Conservation (phyloP, 1,140 invertebrate genomes). For the Orchestia grillus region DNA sequence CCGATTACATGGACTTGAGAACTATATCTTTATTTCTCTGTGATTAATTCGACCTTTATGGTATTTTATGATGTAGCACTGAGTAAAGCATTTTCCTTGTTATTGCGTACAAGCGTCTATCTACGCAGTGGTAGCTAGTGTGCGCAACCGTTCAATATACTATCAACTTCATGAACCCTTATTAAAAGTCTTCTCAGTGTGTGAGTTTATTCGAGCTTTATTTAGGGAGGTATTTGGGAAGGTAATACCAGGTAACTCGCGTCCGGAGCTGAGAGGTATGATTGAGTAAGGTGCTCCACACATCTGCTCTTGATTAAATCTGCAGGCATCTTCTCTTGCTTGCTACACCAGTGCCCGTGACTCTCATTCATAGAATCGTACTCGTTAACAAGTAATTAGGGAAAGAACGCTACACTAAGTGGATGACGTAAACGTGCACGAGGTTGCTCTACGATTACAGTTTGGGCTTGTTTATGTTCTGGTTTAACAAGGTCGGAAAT, state of each 20-base stretch:
- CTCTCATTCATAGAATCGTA: background rate
- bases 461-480: background rate
- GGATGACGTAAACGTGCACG: background rate
- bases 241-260: background rate
- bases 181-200: background rate
- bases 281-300: background rate
- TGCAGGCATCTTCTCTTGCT: background rate
- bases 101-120: slow-evolving; percentile 31
- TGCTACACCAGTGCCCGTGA: background rate
- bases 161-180: background rate
- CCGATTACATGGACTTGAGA: background rate
- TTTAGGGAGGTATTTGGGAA: background rate
- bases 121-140: slow-evolving; percentile 24
- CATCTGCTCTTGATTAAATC: background rate
- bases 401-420: background rate
- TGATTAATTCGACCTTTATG: background rate
- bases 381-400: background rate
- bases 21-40: background rate
- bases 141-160: slow-evolving; percentile 1
- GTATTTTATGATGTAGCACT: background rate
- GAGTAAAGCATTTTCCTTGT: background rate
- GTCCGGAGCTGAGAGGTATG: background rate
- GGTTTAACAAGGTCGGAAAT: background rate
- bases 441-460: background rate
- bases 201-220: background rate